Evolutionary conservation across 2,113 vertebrate species (phyloP), one percentile per base, ranked within the genome.

Genomic region (Epinephelus cyanopodus): DNA sequence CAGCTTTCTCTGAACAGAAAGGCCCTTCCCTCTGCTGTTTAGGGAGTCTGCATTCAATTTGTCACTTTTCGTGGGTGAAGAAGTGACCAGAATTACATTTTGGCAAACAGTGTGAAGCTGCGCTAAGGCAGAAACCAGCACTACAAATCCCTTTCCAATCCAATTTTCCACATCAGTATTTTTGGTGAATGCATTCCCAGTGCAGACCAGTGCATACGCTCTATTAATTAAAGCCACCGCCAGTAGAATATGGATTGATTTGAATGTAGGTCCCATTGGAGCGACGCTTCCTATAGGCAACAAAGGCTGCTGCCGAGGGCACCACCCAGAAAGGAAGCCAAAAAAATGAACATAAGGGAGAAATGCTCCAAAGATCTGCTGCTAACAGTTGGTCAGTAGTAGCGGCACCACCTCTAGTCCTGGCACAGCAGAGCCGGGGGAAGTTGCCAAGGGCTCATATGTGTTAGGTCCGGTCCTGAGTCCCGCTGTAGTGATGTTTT

Each of bases 101-200:
- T 67, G 10, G 67, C 65, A 50, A 52, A 74, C 50, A 60, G 58
- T 52, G 77, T 65, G 58, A 77, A 42, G 63, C 23, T 47, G 48
- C 37, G 29, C 18, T 21, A n/a, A 42, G 23, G 62, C 42, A 45
- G 10, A 63, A 81, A 66, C 37, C 42, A 33, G 52, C 33, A 52
- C 57, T 56, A 52, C 67, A 87, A 80, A 90, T 83, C 79, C 53
- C 48, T 37, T 11, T 65, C 67, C 27, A n/a, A 86, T 57, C 75
- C 72, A 87, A 74, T 87, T 89, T 90, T 87, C 74, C 77, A 84
- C 85, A 85, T 87, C 69, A 83, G 65, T 81, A 76, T 87, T 68
- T 87, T 18, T 73, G 62, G 45, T 48, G n/a, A 70, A 79, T 62
- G 42, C 15, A 1, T 74, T 70, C 42, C 74, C 21, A 37, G 62